These are phyloP conservation scores for Ichneumon xanthorius DNA, from an alignment of 2,888 invertebrate genomes.

Conservation along the genomic window DNA sequence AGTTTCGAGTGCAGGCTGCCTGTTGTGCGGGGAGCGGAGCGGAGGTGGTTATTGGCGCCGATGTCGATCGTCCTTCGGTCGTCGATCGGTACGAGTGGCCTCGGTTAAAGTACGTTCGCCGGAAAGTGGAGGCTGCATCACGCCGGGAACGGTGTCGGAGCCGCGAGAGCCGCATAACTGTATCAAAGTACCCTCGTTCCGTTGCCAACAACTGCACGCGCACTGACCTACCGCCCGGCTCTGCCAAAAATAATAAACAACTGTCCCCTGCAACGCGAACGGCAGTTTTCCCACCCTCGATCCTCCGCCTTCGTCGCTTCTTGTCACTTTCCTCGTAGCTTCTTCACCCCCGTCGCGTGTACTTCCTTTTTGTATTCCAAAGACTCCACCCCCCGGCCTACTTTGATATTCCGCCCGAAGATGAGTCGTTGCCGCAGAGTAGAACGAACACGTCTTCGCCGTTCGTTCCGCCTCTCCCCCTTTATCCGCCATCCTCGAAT, in stretches of 20 bases:
- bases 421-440: constrained; percentile 44
- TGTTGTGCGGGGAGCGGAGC: constrained; percentile 3
- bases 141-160: constrained; percentile 13
- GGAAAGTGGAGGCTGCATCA: constrained; percentile 27
- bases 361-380: not conserved
- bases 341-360: not conserved
- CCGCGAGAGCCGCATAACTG: constrained; percentile 2
- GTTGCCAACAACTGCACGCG: constrained; percentile 50
- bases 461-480: not conserved
- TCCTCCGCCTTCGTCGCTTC: constrained; percentile 48
- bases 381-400: constrained; percentile 5
- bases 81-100: constrained; percentile 24
- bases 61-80: constrained; percentile 18
- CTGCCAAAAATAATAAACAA: constrained; percentile 60
- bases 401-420: constrained; percentile 51
- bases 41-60: constrained; percentile 35
- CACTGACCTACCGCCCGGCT: not conserved
- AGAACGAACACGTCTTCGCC: constrained; percentile 41
- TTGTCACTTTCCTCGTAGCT: constrained; percentile 22
- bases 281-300: constrained; percentile 46
- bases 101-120: constrained; percentile 47
- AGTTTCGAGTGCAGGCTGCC: constrained; percentile 42
- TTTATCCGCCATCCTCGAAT: constrained; percentile 27
- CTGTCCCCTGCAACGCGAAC: constrained; percentile 35
- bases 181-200: constrained; percentile 40